A percentile compares a stretch with the other conserved stretches of the same genome.
Conservation (phyloP, 2,888 invertebrate genomes). For the Brenthis daphne region DNA sequence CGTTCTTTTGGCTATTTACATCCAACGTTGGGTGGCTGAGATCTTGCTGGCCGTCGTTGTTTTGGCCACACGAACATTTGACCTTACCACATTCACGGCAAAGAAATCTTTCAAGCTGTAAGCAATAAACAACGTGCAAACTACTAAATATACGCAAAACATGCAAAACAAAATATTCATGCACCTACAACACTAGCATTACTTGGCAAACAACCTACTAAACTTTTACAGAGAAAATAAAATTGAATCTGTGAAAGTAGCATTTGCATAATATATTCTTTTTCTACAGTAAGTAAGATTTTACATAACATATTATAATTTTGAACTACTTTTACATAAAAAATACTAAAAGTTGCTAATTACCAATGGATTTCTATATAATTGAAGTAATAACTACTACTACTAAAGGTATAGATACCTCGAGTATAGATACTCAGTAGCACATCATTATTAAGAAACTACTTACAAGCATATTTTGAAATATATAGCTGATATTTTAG, state of each 20-base stretch:
- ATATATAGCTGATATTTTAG: no score
- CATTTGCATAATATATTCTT: constrained; percentile 15
- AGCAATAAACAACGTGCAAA: constrained; percentile 84
- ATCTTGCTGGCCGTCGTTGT: constrained; percentile 43
- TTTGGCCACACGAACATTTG: constrained; percentile 82
- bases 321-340: constrained; percentile 6
- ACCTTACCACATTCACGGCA: constrained; percentile 87
- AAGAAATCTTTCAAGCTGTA: constrained; percentile 88
- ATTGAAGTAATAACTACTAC: no score
- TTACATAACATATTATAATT: constrained; percentile 7
- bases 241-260: constrained; percentile 5
- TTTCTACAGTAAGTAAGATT: constrained; percentile 9
- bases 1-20: constrained; percentile 36
- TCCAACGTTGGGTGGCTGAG: constrained; percentile 45
- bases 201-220: constrained; percentile 1
- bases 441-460: no score
- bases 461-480: no score
- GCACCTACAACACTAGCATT: constrained; percentile 24
- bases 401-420: no score
- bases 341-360: background rate
- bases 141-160: constrained; percentile 67
- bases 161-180: constrained; percentile 55
- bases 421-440: no score
- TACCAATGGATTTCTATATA: no score
- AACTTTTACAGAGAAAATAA: constrained; percentile 2